These are phyloP conservation scores for Cynopterus sphinx DNA, from an alignment of 2,797 vertebrate species.

Conservation along the genomic window DNA sequence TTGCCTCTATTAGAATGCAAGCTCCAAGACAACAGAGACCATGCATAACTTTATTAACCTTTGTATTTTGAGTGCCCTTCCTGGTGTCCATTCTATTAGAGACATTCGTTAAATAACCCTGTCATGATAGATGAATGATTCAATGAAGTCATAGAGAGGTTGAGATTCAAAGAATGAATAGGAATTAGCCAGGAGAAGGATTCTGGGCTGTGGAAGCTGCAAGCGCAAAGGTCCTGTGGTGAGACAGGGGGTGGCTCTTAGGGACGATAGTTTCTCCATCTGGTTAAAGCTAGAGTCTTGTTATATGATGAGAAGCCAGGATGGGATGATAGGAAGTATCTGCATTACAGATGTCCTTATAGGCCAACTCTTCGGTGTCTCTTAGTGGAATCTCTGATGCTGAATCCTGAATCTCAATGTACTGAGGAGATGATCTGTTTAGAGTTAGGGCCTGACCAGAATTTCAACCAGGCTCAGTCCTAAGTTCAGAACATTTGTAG, in stretches of 20 bases:
- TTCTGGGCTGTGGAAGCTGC: not conserved
- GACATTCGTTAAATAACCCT: not conserved
- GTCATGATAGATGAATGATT: not conserved
- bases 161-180: not conserved
- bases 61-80: not conserved
- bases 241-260: not conserved
- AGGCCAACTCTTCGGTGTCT: not conserved
- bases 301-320: not conserved
- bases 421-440: not conserved
- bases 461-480: not conserved
- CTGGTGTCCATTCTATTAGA: not conserved
- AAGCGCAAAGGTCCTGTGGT: not conserved
- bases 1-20: not conserved
- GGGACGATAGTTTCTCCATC: not conserved
- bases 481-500: not conserved
- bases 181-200: not conserved
- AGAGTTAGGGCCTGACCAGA: not conserved
- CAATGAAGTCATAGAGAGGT: not conserved
- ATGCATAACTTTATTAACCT: not conserved
- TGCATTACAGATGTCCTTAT: not conserved
- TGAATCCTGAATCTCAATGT: not conserved
- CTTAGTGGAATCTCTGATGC: not conserved
- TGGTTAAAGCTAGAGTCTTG: not conserved
- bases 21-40: not conserved
- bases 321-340: not conserved